These are phyloP conservation scores for Rhaphigaster nebulosa DNA, from an alignment of 2,888 invertebrate genomes.

Conservation along the genomic window DNA sequence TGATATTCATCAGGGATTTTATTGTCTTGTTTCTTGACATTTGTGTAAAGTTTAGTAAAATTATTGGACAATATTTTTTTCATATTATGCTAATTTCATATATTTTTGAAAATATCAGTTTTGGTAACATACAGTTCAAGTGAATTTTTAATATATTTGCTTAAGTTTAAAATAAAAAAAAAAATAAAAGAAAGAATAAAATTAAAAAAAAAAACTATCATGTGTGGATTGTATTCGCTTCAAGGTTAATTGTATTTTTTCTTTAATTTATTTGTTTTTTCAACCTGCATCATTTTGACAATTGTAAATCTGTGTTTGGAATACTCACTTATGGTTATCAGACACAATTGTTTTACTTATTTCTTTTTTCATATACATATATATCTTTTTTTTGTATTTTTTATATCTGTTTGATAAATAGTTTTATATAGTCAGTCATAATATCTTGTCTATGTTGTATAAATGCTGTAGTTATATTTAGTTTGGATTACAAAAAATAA, in stretches of 20 bases:
- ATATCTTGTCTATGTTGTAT: slow-evolving; percentile 43
- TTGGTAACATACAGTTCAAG: background rate
- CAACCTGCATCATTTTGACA: background rate
- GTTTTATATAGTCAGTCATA: slow-evolving; percentile 40
- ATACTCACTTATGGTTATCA: slow-evolving; percentile 25
- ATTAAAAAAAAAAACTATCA: background rate
- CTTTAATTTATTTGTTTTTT: slow-evolving; percentile 48
- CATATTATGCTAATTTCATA: background rate
- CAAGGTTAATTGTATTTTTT: slow-evolving; percentile 17
- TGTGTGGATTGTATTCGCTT: slow-evolving; percentile 32
- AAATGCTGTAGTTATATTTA: slow-evolving; percentile 44
- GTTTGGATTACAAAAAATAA: slow-evolving; percentile 24
- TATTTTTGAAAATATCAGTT: background rate
- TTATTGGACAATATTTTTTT: background rate
- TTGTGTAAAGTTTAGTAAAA: background rate
- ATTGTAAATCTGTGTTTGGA: slow-evolving; percentile 23
- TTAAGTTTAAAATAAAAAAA: background rate
- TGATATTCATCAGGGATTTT: background rate
- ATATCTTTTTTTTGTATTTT: background rate
- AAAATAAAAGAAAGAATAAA: no score
- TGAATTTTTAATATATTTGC: background rate
- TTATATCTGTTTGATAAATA: slow-evolving; percentile 24
- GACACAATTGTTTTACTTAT: slow-evolving; percentile 5
- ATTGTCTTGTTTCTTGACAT: background rate
- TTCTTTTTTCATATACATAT: slow-evolving; percentile 16